These are phyloP conservation scores for Parus major DNA, from an alignment of 2,113 vertebrate genomes.

Conservation along the genomic window DNA sequence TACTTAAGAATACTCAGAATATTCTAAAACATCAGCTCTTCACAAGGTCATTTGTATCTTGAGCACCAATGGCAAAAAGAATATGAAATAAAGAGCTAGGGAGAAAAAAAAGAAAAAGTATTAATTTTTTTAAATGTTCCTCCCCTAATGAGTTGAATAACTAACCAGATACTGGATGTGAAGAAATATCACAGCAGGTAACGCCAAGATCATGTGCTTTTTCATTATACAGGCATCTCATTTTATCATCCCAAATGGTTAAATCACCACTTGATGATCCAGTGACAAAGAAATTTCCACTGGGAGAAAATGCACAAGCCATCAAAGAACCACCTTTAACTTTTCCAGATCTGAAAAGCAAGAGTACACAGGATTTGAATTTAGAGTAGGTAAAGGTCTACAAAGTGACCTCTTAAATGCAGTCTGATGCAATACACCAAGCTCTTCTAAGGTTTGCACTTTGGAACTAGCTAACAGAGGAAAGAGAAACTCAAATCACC, in stretches of 20 bases:
- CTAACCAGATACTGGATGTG: constrained; percentile 75
- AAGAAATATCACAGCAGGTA: constrained; percentile 86
- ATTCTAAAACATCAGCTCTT: neutral
- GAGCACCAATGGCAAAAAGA: neutral
- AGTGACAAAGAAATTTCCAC: constrained; percentile 82
- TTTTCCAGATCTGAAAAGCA: constrained; percentile 79
- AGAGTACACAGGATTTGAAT: neutral
- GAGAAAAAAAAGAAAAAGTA: neutral
- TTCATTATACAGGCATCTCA: constrained; percentile 80
- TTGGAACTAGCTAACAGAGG: neutral
- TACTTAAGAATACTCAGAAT: neutral
- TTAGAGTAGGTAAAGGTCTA: neutral
- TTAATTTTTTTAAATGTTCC: neutral
- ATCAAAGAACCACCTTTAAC: constrained; percentile 87
- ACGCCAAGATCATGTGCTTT: constrained; percentile 94
- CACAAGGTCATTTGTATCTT: neutral
- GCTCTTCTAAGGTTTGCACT: neutral
- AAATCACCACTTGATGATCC: constrained; percentile 90
- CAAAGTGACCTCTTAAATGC: neutral
- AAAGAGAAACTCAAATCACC: neutral
- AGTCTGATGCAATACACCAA: neutral
- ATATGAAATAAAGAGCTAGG: neutral
- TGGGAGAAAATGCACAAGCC: constrained; percentile 87
- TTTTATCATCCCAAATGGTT: constrained; percentile 83
- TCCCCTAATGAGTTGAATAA: constrained; percentile 15